These are phyloP conservation scores for Gonatopus flavifemur DNA, from an alignment of 1,140 invertebrate species.

Conservation along the genomic window DNA sequence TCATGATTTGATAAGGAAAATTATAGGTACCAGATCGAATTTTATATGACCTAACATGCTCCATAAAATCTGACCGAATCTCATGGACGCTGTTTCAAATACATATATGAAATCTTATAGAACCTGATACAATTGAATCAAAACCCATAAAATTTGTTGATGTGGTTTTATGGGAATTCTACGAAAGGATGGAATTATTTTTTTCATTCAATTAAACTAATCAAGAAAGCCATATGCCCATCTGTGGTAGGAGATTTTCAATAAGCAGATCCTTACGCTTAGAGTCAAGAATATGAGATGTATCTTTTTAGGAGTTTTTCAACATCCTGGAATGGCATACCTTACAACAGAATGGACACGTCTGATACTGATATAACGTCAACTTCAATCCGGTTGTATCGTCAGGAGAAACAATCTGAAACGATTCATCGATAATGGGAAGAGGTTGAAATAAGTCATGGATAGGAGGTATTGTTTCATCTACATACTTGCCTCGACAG, in stretches of 20 bases:
- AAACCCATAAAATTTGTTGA: no score
- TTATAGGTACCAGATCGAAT: no score
- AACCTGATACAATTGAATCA: no score
- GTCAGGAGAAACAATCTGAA: constrained; percentile 64
- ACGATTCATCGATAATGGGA: no score
- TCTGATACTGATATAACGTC: constrained; percentile 93
- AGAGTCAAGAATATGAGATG: not conserved
- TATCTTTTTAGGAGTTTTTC: not conserved
- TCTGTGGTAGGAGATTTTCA: not conserved
- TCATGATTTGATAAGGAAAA: no score
- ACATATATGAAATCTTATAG: no score
- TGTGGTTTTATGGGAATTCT: no score
- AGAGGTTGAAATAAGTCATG: constrained; percentile 16
- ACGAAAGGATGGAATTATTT: no score
- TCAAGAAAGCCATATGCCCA: constrained; percentile 3
- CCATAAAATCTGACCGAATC: no score
- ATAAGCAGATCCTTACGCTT: not conserved
- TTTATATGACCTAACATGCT: no score
- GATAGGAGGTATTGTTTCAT: constrained; percentile 6
- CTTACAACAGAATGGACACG: constrained; percentile 99
- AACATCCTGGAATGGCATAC: constrained; percentile 43
- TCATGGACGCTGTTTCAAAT: no score
- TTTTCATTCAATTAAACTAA: no score
- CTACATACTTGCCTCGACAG: constrained; percentile 51
- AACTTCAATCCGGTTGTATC: constrained; percentile 80